A percentile compares a stretch with the other conserved stretches of the same genome.
Conservation (phyloP, 2,797 vertebrate genomes). For the Alfaro cultratus region DNA sequence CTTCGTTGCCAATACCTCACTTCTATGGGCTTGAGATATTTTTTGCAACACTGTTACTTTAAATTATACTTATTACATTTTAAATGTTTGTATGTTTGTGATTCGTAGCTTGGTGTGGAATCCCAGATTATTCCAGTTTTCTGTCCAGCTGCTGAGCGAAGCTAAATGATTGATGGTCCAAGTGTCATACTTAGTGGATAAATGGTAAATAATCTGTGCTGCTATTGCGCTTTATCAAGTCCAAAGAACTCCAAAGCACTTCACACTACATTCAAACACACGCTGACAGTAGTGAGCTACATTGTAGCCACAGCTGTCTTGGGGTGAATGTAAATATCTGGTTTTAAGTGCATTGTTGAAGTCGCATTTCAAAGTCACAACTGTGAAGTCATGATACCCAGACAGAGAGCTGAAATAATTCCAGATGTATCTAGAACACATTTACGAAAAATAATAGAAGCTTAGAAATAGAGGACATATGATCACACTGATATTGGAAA, state of each 20-base stretch:
- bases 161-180: background rate
- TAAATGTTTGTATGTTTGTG: background rate
- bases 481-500: constrained; percentile 43
- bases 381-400: constrained; percentile 36
- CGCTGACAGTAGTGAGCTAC: too few species aligned
- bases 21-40: background rate
- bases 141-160: background rate
- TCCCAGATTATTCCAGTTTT: background rate
- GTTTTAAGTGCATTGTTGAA: background rate
- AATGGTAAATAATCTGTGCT: too few species aligned
- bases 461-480: constrained; percentile 15
- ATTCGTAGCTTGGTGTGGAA: background rate
- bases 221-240: too few species aligned
- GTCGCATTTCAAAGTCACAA: constrained; percentile 13
- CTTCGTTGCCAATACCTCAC: background rate
- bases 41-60: background rate
- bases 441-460: background rate
- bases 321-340: background rate
- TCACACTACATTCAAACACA: too few species aligned
- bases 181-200: background rate
- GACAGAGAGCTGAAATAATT: constrained; percentile 45
- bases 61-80: background rate
- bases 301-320: too few species aligned
- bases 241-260: too few species aligned
- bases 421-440: background rate